phyloP scores from a whole-genome alignment of 2,888 invertebrate genomes.

The Hypomecis atomaria region DNA sequence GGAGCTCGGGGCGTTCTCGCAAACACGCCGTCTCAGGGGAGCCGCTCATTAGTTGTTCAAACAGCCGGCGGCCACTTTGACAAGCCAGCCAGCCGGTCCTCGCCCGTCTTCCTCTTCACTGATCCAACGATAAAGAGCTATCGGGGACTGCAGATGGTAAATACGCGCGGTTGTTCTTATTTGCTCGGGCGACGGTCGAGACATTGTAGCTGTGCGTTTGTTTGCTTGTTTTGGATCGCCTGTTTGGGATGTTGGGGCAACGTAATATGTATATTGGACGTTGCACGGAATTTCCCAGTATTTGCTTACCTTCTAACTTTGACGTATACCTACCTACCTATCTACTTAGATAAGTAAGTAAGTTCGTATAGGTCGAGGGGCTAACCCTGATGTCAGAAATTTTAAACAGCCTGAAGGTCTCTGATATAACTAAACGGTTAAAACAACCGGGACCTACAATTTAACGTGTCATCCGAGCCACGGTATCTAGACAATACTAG shows the following conservation, averaged over 20 bases:
- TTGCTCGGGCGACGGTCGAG: constrained; percentile 52
- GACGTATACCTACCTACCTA: not conserved
- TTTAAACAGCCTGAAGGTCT: no score
- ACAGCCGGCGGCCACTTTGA: constrained; percentile 83
- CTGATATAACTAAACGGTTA: no score
- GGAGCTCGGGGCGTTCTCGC: constrained; percentile 66
- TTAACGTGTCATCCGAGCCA: no score
- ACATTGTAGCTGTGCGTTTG: constrained; percentile 37
- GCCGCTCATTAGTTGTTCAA: constrained; percentile 83
- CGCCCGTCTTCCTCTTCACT: constrained; percentile 73
- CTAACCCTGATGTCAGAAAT: no score
- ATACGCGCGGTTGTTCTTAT: constrained; percentile 67
- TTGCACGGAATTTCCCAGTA: not conserved
- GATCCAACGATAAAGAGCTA: constrained; percentile 73
- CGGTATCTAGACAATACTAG: no score
- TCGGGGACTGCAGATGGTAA: constrained; percentile 65
- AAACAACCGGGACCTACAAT: no score
- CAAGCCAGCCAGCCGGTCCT: constrained; percentile 63
- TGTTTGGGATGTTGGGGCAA: constrained; percentile 19
- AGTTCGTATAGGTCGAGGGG: no score
- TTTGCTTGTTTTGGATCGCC: constrained; percentile 28
- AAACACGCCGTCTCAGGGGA: constrained; percentile 81
- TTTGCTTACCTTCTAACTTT: constrained; percentile 1
- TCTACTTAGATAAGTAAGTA: no score
- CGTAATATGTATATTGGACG: constrained; percentile 4